Evolutionary conservation across 2,888 invertebrate species (phyloP).

Genomic region (Schizaphis graminum): DNA sequence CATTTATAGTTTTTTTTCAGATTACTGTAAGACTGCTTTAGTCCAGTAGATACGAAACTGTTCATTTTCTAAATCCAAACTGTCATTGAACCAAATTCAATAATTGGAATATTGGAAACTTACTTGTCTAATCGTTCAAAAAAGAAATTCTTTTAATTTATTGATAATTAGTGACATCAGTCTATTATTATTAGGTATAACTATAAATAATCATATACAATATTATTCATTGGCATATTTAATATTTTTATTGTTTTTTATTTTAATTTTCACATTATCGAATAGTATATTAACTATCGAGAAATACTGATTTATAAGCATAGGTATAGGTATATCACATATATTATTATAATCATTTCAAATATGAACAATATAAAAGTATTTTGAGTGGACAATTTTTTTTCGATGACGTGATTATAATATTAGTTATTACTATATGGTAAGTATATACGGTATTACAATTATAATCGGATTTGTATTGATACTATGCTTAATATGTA

Average conservation of each 20-base stretch:
- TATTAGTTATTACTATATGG: neutral
- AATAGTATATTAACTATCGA: neutral
- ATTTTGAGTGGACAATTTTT: neutral
- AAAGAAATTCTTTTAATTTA: too few species aligned
- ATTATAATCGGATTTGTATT: neutral
- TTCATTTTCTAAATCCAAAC: too few species aligned
- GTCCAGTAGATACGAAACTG: too few species aligned
- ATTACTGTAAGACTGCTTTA: too few species aligned
- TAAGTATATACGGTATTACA: neutral
- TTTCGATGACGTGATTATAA: neutral
- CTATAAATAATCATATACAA: too few species aligned
- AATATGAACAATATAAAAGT: neutral
- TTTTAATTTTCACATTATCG: neutral
- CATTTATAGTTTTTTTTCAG: too few species aligned
- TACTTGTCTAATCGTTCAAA: too few species aligned
- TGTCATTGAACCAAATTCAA: too few species aligned
- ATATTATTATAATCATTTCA: neutral
- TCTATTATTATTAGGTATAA: too few species aligned
- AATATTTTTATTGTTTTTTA: neutral
- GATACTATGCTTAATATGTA: neutral
- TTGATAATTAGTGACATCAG: too few species aligned
- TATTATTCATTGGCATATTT: neutral
- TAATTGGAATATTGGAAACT: too few species aligned
- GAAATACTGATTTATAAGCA: neutral
- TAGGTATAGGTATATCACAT: neutral